phyloP scores from a whole-genome alignment of 30 jellyfish, hydroid and myxozoan species.

The Rhopilema esculentum region DNA sequence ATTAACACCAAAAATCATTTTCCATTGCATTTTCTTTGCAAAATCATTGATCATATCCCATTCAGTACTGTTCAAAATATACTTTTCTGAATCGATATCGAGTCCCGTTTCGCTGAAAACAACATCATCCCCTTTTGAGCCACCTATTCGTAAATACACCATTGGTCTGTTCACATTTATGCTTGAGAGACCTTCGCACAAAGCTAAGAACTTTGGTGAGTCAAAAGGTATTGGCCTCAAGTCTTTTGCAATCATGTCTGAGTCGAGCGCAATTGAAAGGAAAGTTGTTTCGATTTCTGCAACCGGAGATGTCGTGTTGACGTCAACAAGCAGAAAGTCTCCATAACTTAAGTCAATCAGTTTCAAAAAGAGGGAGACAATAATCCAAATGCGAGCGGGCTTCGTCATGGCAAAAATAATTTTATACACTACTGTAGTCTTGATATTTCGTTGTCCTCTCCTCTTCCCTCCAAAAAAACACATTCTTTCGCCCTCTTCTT shows the following conservation, averaged over 20 bases:
- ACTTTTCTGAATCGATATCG: conserved; percentile 42
- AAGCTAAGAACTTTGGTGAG: conserved; percentile 54
- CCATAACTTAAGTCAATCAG: not conserved
- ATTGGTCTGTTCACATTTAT: conserved; percentile 57
- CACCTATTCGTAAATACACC: conserved; percentile 81
- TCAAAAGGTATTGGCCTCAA: conserved; percentile 16
- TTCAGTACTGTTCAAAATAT: conserved; percentile 62
- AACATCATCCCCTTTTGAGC: conserved; percentile 70
- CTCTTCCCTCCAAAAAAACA: not conserved
- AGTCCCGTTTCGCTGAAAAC: conserved; percentile 46
- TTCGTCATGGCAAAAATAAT: not conserved
- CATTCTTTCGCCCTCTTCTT: not conserved
- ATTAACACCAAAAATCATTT: conserved; percentile 78
- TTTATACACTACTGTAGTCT: too few relatives aligned
- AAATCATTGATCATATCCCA: conserved; percentile 66
- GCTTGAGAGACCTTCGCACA: conserved; percentile 65
- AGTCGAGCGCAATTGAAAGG: conserved; percentile 75
- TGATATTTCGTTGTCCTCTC: too few relatives aligned
- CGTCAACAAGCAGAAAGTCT: conserved; percentile 7
- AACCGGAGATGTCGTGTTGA: conserved; percentile 32
- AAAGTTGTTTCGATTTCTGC: conserved; percentile 67
- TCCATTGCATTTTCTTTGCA: conserved; percentile 73
- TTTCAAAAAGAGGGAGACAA: not conserved
- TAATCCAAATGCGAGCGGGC: not conserved
- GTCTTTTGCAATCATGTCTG: conserved; percentile 53